Percentiles rank a stretch among this genome's conserved stretches.
phyloP scores from a whole-genome alignment of 64 coral and sea anemone genomes.

The Actinia equina region DNA sequence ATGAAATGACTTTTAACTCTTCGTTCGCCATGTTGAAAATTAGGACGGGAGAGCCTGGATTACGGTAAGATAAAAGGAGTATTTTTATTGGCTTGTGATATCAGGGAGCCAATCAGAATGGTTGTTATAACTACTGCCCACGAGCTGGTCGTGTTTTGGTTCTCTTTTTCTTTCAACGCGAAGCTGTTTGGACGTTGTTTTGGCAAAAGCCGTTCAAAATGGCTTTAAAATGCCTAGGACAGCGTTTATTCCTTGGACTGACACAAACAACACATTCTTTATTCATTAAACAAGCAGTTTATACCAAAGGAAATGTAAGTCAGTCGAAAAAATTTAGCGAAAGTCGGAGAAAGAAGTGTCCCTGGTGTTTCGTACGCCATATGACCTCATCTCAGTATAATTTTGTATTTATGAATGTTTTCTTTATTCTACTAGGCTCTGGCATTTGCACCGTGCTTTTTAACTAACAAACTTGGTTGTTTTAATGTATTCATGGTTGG shows the following conservation, averaged over 20 bases:
- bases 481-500: neutral
- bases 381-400: neutral
- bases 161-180: neutral
- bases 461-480: neutral
- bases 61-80: neutral
- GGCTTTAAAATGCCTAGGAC: conserved; percentile 6
- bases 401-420: neutral
- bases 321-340: neutral
- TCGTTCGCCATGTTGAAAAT: conserved; percentile 26
- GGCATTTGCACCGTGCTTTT: neutral
- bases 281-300: neutral
- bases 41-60: neutral
- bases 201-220: neutral
- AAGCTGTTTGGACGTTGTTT: neutral
- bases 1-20: neutral
- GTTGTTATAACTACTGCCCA: neutral
- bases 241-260: conserved; percentile 5
- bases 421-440: neutral
- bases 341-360: neutral
- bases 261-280: conserved; percentile 2
- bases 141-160: neutral
- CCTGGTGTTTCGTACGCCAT: neutral
- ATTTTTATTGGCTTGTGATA: conserved; percentile 19
- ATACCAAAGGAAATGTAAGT: conserved; percentile 7
- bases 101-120: conserved; percentile 19